Conservation (phyloP, 2,888 invertebrate genomes). For the Xestoiulus laeticollis region DNA sequence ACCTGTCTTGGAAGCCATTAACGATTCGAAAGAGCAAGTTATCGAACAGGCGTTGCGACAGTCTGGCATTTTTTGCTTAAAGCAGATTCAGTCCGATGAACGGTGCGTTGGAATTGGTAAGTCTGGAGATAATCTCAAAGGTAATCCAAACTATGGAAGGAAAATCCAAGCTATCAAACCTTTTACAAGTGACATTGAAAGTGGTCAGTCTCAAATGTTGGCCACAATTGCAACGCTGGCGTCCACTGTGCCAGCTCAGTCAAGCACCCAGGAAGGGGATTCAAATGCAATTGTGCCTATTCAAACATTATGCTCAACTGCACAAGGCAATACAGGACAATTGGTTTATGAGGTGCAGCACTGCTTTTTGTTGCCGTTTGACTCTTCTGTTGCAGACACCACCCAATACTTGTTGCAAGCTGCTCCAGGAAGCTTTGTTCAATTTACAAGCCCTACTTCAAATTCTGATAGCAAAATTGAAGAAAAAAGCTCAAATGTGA, state of each 20-base stretch:
- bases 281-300: neutral
- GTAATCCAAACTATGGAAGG: neutral
- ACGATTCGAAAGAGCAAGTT: conserved; percentile 44
- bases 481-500: neutral
- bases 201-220: neutral
- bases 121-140: neutral
- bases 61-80: conserved; percentile 42
- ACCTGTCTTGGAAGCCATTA: neutral
- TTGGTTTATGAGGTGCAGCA: conserved; percentile 25
- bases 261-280: neutral
- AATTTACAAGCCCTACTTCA: neutral
- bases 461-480: neutral
- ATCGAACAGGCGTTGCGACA: conserved; percentile 53
- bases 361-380: neutral
- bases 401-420: neutral
- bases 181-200: neutral
- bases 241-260: neutral
- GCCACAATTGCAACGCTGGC: neutral
- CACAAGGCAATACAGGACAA: neutral
- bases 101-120: neutral
- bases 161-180: neutral
- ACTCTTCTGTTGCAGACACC: neutral
- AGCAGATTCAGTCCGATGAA: neutral
- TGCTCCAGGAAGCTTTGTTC: neutral
- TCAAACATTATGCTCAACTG: neutral